phyloP scores from a whole-genome alignment of 2,888 invertebrate species.

The Cephus runcator region DNA sequence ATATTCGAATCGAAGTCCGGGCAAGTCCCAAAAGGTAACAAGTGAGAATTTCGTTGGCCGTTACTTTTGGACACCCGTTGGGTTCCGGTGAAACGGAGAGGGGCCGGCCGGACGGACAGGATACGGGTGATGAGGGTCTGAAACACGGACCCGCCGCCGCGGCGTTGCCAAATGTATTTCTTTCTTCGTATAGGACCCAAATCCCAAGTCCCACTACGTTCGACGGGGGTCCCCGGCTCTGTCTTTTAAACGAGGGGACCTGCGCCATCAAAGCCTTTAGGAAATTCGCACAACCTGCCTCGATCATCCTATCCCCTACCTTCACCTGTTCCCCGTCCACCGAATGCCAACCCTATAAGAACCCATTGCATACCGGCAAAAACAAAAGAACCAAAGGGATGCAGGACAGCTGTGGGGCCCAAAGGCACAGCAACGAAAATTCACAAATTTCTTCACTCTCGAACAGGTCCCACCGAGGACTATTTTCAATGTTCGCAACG shows the following conservation, averaged over 20 bases:
- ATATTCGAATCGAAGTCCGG: neutral
- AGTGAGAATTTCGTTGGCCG: neutral
- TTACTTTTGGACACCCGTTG: constrained; percentile 2
- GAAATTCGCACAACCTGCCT: neutral
- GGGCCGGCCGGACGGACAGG: constrained; percentile 18
- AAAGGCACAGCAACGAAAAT: neutral
- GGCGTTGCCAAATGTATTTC: constrained; percentile 23
- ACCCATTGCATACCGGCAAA: neutral
- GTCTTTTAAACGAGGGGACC: neutral
- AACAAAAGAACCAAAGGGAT: neutral
- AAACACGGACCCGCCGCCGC: constrained; percentile 19
- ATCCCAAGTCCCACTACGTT: neutral
- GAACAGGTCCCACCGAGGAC: neutral
- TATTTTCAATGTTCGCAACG: neutral
- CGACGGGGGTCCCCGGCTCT: neutral
- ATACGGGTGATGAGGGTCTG: constrained; percentile 23
- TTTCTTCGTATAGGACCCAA: constrained; percentile 10
- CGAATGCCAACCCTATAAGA: neutral
- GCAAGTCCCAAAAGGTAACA: neutral
- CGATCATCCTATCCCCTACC: neutral
- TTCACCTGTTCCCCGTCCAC: neutral
- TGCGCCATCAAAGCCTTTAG: neutral
- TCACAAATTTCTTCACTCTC: neutral
- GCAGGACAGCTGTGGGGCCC: neutral
- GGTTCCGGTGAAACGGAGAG: constrained; percentile 14